Evolutionary conservation across 2,888 invertebrate genomes (phyloP).

Genomic region (Linyphia triangularis): DNA sequence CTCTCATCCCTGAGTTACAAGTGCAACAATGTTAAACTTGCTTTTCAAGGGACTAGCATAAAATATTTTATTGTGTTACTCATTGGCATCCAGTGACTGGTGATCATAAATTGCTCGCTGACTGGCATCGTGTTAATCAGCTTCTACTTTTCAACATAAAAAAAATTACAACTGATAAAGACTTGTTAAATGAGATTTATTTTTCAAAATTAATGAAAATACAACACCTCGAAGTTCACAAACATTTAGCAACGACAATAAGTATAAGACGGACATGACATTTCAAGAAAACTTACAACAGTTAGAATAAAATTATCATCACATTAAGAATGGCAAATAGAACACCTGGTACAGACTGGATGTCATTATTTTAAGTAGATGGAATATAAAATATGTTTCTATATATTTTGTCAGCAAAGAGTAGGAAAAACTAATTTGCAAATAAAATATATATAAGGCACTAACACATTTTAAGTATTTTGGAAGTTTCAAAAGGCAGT

Average conservation of each 20-base stretch:
- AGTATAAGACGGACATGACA: slow-evolving; percentile 19
- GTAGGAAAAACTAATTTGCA: neutral
- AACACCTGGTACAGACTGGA: neutral
- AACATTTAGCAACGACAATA: slow-evolving; percentile 32
- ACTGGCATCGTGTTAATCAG: too few relatives aligned
- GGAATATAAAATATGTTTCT: neutral
- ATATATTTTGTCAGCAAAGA: slow-evolving; percentile 4
- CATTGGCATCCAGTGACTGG: too few relatives aligned
- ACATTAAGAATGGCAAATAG: slow-evolving; percentile 37
- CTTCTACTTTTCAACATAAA: neutral
- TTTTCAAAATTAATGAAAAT: slow-evolving; percentile 4
- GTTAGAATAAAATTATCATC: slow-evolving; percentile 14
- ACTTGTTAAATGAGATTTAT: slow-evolving; percentile 17
- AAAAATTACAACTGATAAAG: neutral
- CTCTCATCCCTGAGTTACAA: too few relatives aligned
- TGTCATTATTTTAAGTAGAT: slow-evolving; percentile 15
- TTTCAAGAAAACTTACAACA: slow-evolving; percentile 28
- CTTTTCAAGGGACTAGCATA: too few relatives aligned
- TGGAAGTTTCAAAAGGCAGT: too few relatives aligned
- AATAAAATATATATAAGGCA: slow-evolving; percentile 4
- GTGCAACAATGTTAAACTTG: too few relatives aligned
- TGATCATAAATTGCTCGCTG: too few relatives aligned
- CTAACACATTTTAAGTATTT: neutral
- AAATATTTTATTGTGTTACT: too few relatives aligned
- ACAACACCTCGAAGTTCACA: neutral